Base-by-base conservation (phyloP, 2,113 vertebrate genomes). In the Tyrannus savana region DNA sequence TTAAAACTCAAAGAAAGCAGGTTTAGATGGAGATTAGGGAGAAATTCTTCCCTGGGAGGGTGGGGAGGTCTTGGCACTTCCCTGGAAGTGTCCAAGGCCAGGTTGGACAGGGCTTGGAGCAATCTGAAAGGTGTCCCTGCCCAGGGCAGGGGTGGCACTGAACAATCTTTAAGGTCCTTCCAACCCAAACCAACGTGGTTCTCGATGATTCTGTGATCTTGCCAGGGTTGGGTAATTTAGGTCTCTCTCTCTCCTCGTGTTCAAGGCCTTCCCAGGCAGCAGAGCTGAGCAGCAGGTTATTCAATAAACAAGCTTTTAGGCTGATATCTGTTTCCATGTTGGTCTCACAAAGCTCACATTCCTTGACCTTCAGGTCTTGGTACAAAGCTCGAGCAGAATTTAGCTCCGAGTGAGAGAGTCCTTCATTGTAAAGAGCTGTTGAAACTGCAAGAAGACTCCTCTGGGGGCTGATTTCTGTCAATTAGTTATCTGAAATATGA, bases 341-440 rank as follows among this genome's bases (percentile, higher is more conserved):
- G 77, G 60, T 79, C 66, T 66, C 87, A 91, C 74, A 74, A 89
- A 91, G 27, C 67, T 78, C 33, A 23, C 72, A 68, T 95, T 84
- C 87, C 64, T 60, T 52, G 85, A 96, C 80, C 92, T 90, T 56
- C 80, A 71, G 52, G 88, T 89, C 79, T 49, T 46, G 68, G 76
- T 92, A 90, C 93, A 95, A 90, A 96, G 90, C 88, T 95, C 83
- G 87, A 94, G 86, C 0, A 0, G 90, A 49, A 72, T 95, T 88
- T 55, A 81, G 64, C 60, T 93, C 60, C 0, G 0, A 88, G 85
- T 89, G 74, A 78, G 78, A 96, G 90, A 86, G 75, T 68, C 52
- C 76, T 96, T 94, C 86, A 81, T 27, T 49, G 47, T 56, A 93
- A 95, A 94, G 86, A 84, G 96, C 92, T 95, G 76, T 93, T 96